These are phyloP conservation scores for Macrochelys suwanniensis DNA, from an alignment of 2,797 vertebrate genomes.

Conservation along the genomic window DNA sequence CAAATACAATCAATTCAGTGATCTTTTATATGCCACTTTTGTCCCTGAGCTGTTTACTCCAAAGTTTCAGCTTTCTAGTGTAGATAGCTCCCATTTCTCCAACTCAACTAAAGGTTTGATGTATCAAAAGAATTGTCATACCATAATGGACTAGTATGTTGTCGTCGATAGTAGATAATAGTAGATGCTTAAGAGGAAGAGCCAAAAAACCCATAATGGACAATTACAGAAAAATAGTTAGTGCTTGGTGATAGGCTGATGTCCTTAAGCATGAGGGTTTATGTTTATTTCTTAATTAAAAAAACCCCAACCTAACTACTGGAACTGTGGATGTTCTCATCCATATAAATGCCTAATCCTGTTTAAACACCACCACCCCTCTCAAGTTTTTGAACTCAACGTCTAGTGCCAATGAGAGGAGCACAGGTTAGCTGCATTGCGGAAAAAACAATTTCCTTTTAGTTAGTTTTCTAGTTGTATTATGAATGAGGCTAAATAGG, in stretches of 20 bases:
- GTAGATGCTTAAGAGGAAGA: not conserved
- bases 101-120: accelerated
- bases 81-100: not conserved
- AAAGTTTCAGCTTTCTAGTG: not conserved
- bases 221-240: not conserved
- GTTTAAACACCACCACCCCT: not conserved
- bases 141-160: not conserved
- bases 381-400: not conserved
- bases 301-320: not conserved
- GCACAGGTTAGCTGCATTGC: not conserved
- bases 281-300: not conserved
- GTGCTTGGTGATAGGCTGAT: not conserved
- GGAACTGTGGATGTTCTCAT: not conserved
- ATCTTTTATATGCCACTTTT: not conserved
- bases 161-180: not conserved
- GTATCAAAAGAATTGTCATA: not conserved
- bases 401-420: not conserved
- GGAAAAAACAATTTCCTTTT: not conserved
- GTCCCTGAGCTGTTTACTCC: not conserved
- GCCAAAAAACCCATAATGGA: not conserved
- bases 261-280: not conserved
- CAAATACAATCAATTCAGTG: not conserved
- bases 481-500: not conserved
- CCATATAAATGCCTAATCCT: not conserved
- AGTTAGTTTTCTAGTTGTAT: not conserved